Percentiles rank a stretch among this genome's conserved stretches.
These are phyloP conservation scores for Bryconaethiops microstoma DNA, from an alignment of 2,797 vertebrate species.

Conservation along the genomic window DNA sequence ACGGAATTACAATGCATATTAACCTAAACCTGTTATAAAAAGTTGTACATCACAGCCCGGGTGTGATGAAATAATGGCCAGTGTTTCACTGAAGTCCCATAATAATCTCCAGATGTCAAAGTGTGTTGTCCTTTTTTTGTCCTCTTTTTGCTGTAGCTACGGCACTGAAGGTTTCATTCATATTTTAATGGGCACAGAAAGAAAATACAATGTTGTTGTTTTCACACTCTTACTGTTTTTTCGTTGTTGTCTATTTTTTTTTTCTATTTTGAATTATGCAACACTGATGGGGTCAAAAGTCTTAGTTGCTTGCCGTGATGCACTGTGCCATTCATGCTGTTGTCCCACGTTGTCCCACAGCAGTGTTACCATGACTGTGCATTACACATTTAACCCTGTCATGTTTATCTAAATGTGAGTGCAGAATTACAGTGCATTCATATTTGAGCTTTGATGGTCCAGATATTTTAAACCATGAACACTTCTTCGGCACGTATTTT, in stretches of 20 bases:
- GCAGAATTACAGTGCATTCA: background rate
- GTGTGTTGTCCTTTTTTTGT: conserved; percentile 29
- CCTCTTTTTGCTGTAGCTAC: conserved; percentile 51
- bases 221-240: background rate
- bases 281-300: background rate
- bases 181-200: conserved; percentile 54
- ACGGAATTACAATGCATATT: background rate
- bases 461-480: background rate
- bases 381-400: too few species aligned
- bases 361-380: background rate
- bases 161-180: conserved; percentile 49
- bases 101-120: background rate
- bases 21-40: background rate
- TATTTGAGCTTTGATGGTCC: background rate
- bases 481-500: conserved; percentile 43
- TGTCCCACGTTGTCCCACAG: conserved; percentile 41
- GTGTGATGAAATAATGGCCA: background rate
- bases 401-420: background rate
- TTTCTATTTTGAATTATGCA: conserved; percentile 45
- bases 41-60: background rate
- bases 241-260: background rate
- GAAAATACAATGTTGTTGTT: background rate
- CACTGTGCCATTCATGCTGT: background rate
- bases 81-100: background rate
- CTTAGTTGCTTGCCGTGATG: background rate